Base-by-base conservation (phyloP, 2,888 invertebrate genomes). In the Caenorhabditis angaria region DNA sequence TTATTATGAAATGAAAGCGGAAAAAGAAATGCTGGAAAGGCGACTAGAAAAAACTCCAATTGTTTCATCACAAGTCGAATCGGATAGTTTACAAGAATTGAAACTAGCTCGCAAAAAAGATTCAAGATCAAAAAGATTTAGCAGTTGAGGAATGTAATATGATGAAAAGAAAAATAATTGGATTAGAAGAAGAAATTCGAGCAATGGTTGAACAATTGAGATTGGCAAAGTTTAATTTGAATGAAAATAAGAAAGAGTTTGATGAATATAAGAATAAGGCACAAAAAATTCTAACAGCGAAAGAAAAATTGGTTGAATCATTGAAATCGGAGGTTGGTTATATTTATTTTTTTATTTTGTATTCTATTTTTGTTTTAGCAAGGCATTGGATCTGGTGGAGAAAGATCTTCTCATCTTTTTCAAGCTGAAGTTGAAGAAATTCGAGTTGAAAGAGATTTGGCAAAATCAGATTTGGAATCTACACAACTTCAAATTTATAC, bases 221-320 rank as follows among this genome's bases (percentile, higher is more conserved):
- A 59, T 53, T 88, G 51, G 83, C 88, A n/a, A 89, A 88, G 77
- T 83, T 83, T 35, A 88, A 86, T 70, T 79, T 88, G 28, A 89
- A 89, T 24, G 83, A 88, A 25, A 87, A 89, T 24, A 88, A 88
- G 77, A 89, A 88, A 79, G 93, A 94, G 86, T 90, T 93, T 82
- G 91, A 92, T 63, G 92, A 92, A 63, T 93, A 94, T 88, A 92
- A 92, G 80, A 91, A 91, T n/a, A 92, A 93, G 83, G 93, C 93
- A 0, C 91, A 93, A 82, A 90, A 91, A 76, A 93, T 93, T 69
- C 88, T 94, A 10, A 92, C 92, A 87, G 88, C 89, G 73, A 93
- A 93, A 84, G 93, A 94, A 84, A 91, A 91, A 79, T 88, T 93
- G 28, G 92, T 93, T 65, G 88, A 90, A 8, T 91, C 91, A 80